phyloP scores from a whole-genome alignment of 1,140 invertebrate genomes.

The Bombus confusus region DNA sequence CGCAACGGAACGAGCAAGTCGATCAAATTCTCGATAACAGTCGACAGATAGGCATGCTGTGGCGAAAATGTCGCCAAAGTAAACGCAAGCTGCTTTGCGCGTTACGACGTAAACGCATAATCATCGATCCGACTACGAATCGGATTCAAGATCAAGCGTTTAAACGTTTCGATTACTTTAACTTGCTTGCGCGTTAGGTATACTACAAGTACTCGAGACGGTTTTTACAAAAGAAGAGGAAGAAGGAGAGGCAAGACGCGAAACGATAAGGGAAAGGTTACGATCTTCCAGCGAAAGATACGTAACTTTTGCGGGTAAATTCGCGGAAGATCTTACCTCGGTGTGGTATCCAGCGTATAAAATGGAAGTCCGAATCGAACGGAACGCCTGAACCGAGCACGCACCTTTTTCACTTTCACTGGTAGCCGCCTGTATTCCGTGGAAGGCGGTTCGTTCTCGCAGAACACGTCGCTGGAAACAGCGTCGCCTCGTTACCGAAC shows the following conservation, averaged over 20 bases:
- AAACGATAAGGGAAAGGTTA: neutral
- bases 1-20: neutral
- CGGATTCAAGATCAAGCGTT: too few relatives aligned
- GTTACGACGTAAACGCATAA: too few relatives aligned
- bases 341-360: constrained; percentile 65
- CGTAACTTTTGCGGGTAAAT: neutral
- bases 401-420: constrained; percentile 36
- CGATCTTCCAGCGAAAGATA: neutral
- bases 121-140: too few relatives aligned
- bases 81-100: neutral
- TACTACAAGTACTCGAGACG: too few relatives aligned
- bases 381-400: neutral
- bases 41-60: neutral
- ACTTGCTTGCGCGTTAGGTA: too few relatives aligned
- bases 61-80: neutral
- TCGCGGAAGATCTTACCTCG: constrained; percentile 52
- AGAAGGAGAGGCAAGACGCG: too few relatives aligned
- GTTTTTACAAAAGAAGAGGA: too few relatives aligned
- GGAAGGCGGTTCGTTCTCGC: neutral
- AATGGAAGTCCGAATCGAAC: constrained; percentile 31
- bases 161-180: too few relatives aligned
- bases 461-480: constrained; percentile 13
- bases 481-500: constrained; percentile 27
- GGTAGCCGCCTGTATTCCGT: neutral
- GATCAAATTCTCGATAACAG: neutral